Base-by-base conservation (phyloP, 2,797 vertebrate genomes). In the Sardinella longiceps region DNA sequence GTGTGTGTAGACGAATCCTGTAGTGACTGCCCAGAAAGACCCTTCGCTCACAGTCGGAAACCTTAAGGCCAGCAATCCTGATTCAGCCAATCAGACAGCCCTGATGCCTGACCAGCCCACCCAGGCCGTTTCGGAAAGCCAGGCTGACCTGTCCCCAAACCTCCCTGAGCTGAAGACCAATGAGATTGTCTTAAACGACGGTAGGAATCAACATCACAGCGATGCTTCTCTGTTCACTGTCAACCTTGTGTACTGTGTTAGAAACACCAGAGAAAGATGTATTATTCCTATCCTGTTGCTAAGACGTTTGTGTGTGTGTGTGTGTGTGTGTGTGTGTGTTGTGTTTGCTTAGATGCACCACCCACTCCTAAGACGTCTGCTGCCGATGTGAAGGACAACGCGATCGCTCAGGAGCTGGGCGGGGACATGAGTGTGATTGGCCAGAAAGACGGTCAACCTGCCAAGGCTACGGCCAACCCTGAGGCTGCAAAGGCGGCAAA, bases 101-200 rank as follows among this genome's bases (percentile, higher is more conserved):
- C 15, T 43, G 33, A 88, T 90, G 88, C 94, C 94, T 85, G 9
- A 39, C 46, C 9, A 45, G 33, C 58, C 66, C 1, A 88, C 63
- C 81, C 50, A 30, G 5, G 80, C 1, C 3, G 1, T 58, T 84
- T 51, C 5, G 20, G 30, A 18, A 7, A 37, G 30, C 15, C 60
- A 63, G 60, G n/a, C 25, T 28, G 63, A 37, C 63, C 63, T 33
- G 18, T 12, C 12, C 14, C 37, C 11, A 9, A 33, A 77, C 37
- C 33, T 77, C 33, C 20, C 70, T 1, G 70, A 77, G 70, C 70
- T 77, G 70, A 77, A 77, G 70, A 77, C 37, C 70, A 77, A 77
- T 77, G 70, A 77, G 5, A 77, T 77, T 0, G 70, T 77, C 6
- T 3, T 77, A 6, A 39, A 43, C 23, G 15, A 77, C 11, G 70